Evolutionary conservation across 2,888 invertebrate species (phyloP).

Genomic region (Tenthredo mesomela): DNA sequence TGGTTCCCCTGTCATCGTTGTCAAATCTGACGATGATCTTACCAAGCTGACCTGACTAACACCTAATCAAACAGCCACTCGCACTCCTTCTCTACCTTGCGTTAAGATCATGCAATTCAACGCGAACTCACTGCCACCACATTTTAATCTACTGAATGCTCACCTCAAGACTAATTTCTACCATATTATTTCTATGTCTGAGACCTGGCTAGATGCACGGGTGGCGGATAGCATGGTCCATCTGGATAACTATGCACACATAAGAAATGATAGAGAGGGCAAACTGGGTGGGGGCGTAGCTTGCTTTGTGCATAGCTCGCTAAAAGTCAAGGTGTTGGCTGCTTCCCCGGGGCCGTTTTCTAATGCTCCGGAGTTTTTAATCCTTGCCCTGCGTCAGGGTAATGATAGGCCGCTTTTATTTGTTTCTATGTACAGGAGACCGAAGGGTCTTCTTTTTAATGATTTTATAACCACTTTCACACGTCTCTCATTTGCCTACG

Average conservation of each 20-base stretch:
- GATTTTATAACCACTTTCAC: not conserved
- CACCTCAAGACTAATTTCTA: not conserved
- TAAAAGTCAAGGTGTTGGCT: not conserved
- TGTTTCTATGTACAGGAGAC: not conserved
- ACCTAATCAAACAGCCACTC: too few relatives aligned
- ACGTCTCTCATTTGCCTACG: not conserved
- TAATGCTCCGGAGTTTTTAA: constrained; percentile 1
- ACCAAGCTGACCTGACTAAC: too few relatives aligned
- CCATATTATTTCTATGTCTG: not conserved
- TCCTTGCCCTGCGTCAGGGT: not conserved
- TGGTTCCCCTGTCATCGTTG: too few relatives aligned
- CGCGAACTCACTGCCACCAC: not conserved
- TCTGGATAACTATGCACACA: not conserved
- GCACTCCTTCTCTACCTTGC: not conserved
- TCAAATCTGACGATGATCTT: too few relatives aligned
- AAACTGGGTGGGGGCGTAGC: not conserved
- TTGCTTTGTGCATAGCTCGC: not conserved
- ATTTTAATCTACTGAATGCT: not conserved
- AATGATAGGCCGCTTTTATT: not conserved
- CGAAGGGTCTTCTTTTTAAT: not conserved
- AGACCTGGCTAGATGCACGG: not conserved
- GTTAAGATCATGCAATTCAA: not conserved
- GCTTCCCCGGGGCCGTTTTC: not conserved
- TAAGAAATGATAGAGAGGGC: not conserved
- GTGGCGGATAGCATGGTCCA: not conserved